Percentiles rank a stretch among this genome's conserved stretches.
These are phyloP conservation scores for Drosophila monieri DNA, from an alignment of 2,888 invertebrate species.

Conservation along the genomic window DNA sequence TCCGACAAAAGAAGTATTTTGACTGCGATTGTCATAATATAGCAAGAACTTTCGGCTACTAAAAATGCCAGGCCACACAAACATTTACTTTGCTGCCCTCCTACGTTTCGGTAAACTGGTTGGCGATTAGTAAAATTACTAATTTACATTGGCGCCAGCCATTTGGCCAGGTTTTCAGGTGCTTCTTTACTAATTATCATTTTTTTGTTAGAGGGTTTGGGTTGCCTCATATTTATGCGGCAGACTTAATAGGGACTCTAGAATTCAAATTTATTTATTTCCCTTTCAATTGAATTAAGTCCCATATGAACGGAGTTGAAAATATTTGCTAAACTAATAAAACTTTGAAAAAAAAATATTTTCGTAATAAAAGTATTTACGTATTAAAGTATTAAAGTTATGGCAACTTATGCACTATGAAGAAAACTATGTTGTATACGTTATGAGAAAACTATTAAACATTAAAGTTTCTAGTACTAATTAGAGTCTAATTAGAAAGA, in stretches of 20 bases:
- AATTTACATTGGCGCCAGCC: constrained; percentile 32
- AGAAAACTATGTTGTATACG: neutral
- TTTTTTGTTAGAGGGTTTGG: neutral
- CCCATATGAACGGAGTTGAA: neutral
- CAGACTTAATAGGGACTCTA: neutral
- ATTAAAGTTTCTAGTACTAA: neutral
- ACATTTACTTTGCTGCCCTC: constrained; percentile 16
- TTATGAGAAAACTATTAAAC: neutral
- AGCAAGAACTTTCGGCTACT: constrained; percentile 4
- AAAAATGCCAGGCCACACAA: constrained; percentile 8
- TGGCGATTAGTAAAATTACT: constrained; percentile 39
- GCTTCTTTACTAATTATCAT: constrained; percentile 14
- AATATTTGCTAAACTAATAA: neutral
- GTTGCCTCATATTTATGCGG: constrained; percentile 11
- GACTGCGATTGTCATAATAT: constrained; percentile 47
- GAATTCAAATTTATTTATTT: neutral
- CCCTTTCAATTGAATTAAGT: neutral
- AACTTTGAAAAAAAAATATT: neutral
- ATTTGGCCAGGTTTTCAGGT: constrained; percentile 25
- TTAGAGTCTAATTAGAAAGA: neutral
- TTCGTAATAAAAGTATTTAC: neutral
- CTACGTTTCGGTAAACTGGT: constrained; percentile 10
- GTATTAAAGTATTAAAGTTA: no score
- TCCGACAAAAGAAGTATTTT: constrained; percentile 26
- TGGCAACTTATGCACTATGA: neutral